These are phyloP conservation scores for Anneissia japonica DNA, from an alignment of 35 echinoderm and acorn worm species.

Conservation along the genomic window DNA sequence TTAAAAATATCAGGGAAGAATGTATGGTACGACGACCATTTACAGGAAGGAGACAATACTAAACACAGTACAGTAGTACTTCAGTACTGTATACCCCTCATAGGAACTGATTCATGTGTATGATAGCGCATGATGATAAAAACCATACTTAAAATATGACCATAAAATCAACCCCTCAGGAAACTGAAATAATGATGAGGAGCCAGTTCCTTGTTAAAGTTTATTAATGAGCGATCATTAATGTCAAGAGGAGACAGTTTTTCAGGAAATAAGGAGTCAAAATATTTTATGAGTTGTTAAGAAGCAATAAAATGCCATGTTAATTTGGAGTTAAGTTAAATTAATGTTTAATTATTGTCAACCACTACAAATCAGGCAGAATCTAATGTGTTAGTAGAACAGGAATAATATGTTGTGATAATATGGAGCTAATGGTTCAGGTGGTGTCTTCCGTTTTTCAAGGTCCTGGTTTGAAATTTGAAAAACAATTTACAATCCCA, in stretches of 20 bases:
- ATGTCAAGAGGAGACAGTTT: neutral
- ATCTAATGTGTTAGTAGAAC: too few species aligned
- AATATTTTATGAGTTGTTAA: neutral
- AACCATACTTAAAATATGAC: neutral
- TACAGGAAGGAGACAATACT: neutral
- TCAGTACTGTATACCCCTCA: neutral
- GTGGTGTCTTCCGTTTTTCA: too few species aligned
- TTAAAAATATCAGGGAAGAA: too few species aligned
- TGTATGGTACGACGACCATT: too few species aligned
- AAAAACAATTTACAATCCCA: too few species aligned
- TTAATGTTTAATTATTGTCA: neutral
- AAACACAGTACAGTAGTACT: too few species aligned
- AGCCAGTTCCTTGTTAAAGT: neutral
- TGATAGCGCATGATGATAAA: neutral
- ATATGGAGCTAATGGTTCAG: too few species aligned
- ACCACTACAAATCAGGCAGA: too few species aligned
- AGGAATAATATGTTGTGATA: too few species aligned
- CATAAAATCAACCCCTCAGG: neutral
- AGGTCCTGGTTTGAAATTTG: too few species aligned
- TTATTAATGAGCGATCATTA: neutral
- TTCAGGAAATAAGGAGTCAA: neutral
- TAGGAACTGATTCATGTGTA: too few species aligned
- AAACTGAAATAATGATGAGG: neutral
- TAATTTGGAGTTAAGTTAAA: neutral
- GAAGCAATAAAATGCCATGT: neutral